Base-by-base conservation (phyloP, 1,140 invertebrate species). In the Prorops nasuta region DNA sequence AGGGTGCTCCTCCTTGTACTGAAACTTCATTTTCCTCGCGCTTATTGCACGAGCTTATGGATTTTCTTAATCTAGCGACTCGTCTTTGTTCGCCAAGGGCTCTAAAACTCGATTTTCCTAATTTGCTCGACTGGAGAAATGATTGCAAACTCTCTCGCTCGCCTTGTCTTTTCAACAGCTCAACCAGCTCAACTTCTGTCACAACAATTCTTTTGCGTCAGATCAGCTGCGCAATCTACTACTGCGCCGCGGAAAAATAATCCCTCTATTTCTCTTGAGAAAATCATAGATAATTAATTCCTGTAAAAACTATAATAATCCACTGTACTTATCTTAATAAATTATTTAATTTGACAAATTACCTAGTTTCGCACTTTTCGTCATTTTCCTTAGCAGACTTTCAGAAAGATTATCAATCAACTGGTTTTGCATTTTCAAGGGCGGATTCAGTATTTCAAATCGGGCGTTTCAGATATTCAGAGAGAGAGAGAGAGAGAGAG, bases 1-100 rank as follows among this genome's bases (percentile, higher is more conserved):
- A 15, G 94, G 86, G 79, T 98, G 94, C 68, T 98, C 96, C 82
- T 98, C 96, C 81, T 99, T 99, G 79, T 98, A 99, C 76, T 94
- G 88, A 83, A 98, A 99, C 82, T 97, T 96, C 96, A 99, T 99
- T 12, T 48, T 64, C 31, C 19, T 32, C 48, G 40, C 18, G 31
- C 18, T 2, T 12, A 42, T 38, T 12, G 18, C 34, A 44, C 45
- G 38, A 37, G 20, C n/a, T 16, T n/a, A n/a, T 19, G 10, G 4
- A 10, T 4, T 6, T 6, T 6, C 4, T 10, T 28, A 10, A 28
- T 28, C n/a, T 28, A 28, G 4, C 10, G 4, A 20, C 19, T 43
- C 7, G 14, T 28, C 9, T 31, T 44, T 49, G 7, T 32, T 21
- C 18, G 45, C 40, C n/a, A n/a, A n/a, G n/a, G n/a, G n/a, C 15